phyloP scores from a whole-genome alignment of 2,888 invertebrate species.

The Icerya purchasi region DNA sequence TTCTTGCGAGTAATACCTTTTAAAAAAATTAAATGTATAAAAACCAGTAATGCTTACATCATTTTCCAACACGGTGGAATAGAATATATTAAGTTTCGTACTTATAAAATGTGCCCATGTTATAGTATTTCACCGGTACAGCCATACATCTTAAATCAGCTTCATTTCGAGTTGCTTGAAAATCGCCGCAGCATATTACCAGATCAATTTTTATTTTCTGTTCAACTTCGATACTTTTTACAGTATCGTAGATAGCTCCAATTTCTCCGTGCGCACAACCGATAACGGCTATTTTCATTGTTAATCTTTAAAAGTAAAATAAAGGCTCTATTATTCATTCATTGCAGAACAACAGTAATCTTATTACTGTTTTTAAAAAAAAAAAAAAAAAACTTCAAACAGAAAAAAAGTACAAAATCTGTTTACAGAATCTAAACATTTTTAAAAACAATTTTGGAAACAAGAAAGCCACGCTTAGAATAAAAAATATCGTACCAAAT shows the following conservation, averaged over 20 bases:
- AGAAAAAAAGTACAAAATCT: too few species aligned
- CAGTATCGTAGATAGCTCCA: conserved; percentile 77
- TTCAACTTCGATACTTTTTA: conserved; percentile 48
- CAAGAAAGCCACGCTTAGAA: too few species aligned
- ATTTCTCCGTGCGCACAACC: conserved; percentile 97
- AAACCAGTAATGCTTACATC: background rate
- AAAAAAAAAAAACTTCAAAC: too few species aligned
- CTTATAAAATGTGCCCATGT: conserved; percentile 84
- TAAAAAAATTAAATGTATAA: conserved; percentile 21
- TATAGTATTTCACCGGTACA: conserved; percentile 73
- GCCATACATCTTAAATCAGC: conserved; percentile 84
- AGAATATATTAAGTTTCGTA: conserved; percentile 27
- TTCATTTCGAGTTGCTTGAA: conserved; percentile 80
- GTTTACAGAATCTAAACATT: too few species aligned
- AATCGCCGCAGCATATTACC: conserved; percentile 93
- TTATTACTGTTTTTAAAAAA: too few species aligned
- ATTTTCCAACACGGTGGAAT: background rate
- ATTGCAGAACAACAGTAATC: too few species aligned
- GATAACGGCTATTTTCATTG: conserved; percentile 82
- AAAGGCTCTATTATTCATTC: too few species aligned
- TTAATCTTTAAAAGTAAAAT: too few species aligned
- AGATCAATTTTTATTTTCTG: conserved; percentile 65
- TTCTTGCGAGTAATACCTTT: conserved; percentile 82
- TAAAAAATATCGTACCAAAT: too few species aligned
- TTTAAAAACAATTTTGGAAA: too few species aligned